phyloP scores from a whole-genome alignment of 2,888 invertebrate species.

The Agriotes lineatus region DNA sequence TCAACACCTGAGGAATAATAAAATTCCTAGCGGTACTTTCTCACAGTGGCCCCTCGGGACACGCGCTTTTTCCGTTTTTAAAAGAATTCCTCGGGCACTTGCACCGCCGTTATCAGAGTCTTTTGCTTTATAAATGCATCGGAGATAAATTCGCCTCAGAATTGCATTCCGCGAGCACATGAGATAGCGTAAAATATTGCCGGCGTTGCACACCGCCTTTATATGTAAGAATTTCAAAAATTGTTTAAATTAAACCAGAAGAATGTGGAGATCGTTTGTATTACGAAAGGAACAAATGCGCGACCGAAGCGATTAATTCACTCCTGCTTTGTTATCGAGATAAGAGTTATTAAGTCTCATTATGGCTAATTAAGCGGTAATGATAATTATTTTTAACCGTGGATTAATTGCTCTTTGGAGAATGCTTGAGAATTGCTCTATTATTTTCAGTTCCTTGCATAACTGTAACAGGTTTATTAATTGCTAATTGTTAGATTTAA shows the following conservation, averaged over 20 bases:
- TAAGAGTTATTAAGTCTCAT: slow-evolving; percentile 17
- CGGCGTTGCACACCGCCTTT: slow-evolving; percentile 17
- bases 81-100: not conserved
- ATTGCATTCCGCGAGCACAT: slow-evolving; percentile 6
- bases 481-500: no score
- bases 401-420: slow-evolving; percentile 3
- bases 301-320: slow-evolving; percentile 7
- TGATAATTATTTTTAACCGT: slow-evolving; percentile 2
- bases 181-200: slow-evolving; percentile 9
- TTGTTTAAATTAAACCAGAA: slow-evolving; percentile 8
- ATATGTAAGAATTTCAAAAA: slow-evolving; percentile 24
- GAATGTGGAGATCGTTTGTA: slow-evolving; percentile 1
- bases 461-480: no score
- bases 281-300: slow-evolving; percentile 1
- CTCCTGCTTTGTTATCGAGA: not conserved
- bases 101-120: not conserved
- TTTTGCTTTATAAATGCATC: not conserved
- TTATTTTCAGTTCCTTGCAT: no score
- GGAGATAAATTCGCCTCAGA: slow-evolving; percentile 2
- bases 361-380: slow-evolving; percentile 16
- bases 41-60: not conserved
- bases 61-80: slow-evolving; percentile 4
- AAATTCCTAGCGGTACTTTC: slow-evolving; percentile 11
- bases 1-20: slow-evolving; percentile 12
- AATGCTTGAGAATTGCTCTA: not conserved